Conservation (phyloP, 2,113 vertebrate genomes). For the Podarcis raffonei region DNA sequence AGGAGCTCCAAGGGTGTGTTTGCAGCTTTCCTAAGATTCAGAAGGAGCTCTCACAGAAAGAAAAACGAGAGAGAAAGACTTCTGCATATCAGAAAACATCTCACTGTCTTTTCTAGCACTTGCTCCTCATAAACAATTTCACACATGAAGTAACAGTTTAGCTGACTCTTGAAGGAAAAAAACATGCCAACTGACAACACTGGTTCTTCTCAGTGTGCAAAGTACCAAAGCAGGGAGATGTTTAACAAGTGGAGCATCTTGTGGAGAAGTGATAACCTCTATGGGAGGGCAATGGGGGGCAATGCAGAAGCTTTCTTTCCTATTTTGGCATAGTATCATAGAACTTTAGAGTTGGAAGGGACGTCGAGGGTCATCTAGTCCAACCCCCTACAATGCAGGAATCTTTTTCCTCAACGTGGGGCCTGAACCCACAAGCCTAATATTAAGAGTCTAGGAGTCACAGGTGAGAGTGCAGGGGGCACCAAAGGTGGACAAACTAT, state of each 20-base stretch:
- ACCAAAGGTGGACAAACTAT: too few relatives aligned
- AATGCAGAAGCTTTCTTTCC: background rate
- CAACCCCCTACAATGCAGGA: too few relatives aligned
- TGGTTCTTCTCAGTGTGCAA: slow-evolving; percentile 31
- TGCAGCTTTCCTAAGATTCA: background rate
- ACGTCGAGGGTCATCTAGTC: too few relatives aligned
- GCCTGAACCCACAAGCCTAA: too few relatives aligned
- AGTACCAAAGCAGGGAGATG: slow-evolving; percentile 31
- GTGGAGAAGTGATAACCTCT: background rate
- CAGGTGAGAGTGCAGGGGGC: too few relatives aligned
- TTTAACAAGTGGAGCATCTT: background rate
- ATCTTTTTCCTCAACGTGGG: too few relatives aligned
- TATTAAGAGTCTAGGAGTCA: too few relatives aligned
- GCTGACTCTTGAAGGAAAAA: background rate
- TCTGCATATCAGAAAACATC: slow-evolving; percentile 2
- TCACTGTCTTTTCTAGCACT: slow-evolving; percentile 21
- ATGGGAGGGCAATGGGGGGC: background rate
- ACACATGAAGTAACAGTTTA: slow-evolving; percentile 23
- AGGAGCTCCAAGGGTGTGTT: background rate
- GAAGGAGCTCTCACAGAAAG: background rate
- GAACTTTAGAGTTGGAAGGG: too few relatives aligned
- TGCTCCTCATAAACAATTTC: slow-evolving; percentile 35
- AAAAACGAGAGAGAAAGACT: background rate
- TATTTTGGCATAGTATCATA: too few relatives aligned
- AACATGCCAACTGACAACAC: slow-evolving; percentile 15